Base-by-base conservation (phyloP, 2,797 vertebrate genomes). In the Lepus oiostolus region DNA sequence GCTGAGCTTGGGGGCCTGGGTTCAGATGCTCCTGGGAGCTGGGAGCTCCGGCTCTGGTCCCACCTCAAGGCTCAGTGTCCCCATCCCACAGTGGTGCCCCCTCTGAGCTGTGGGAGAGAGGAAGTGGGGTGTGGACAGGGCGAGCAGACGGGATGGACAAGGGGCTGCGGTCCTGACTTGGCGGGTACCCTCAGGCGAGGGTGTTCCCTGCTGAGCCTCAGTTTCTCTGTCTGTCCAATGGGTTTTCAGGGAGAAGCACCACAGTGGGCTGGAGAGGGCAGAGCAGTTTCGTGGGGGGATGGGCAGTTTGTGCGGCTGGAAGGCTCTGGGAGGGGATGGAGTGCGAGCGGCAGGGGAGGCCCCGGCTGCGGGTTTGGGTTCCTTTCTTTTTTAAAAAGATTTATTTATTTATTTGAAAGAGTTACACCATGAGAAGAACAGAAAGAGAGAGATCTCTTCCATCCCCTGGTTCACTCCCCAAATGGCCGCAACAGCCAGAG, bases 151-250 rank as follows among this genome's bases (percentile, higher is more conserved):
- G 88, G n/a, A 19, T 28, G 19, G 7, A 47, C 38, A 3, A 32
- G 28, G n/a, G 3, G 16, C 5, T 60, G 19, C 76, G 60, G 17
- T 19, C 65, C 96, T 7, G 0, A 67, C n/a, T 12, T 30, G 22
- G 50, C 2, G 32, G 72, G 54, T 47, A 12, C 47, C 26, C 11
- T 58, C 38, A 28, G 67, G 50, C 17, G 38, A 3, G 2, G 76
- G 13, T 32, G 21, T 79, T 12, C 4, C 38, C 72, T 87, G n/a
- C 13, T 6, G 42, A 75, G 79, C 84, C 85, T 82, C 63, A 17
- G 82, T 86, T 72, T 86, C 47, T 72, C 85, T 38, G 32, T 22
- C 21, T 92, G 85, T 47, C 47, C 74, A 52, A 21, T 24, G 70
- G 70, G 9, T 4, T 5, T 83, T 77, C 60, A 75, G 77, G 32